Conservation (phyloP, 2,888 invertebrate species). For the Atrina japonica region DNA sequence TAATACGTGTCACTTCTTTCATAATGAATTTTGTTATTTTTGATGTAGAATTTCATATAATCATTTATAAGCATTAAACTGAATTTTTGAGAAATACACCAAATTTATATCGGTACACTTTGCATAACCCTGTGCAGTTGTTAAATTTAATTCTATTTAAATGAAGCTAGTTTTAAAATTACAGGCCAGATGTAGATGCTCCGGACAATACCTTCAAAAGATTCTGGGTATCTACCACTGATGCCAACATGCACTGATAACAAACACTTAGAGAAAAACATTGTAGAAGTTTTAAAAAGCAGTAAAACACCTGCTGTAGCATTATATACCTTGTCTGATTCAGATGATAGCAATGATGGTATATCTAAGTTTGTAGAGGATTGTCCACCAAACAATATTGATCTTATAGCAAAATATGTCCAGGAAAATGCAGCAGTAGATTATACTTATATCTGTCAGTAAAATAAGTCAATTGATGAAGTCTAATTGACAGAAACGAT, state of each 20-base stretch:
- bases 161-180: too few relatives aligned
- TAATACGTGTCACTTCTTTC: too few relatives aligned
- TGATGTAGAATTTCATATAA: too few relatives aligned
- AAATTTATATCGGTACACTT: too few relatives aligned
- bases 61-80: too few relatives aligned
- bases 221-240: slow-evolving; percentile 9
- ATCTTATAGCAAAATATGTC: slow-evolving; percentile 9
- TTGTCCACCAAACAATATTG: slow-evolving; percentile 4
- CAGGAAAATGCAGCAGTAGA: slow-evolving; percentile 2
- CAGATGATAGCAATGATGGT: slow-evolving; percentile 6
- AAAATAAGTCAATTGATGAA: too few relatives aligned
- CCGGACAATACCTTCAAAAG: slow-evolving; percentile 7
- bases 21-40: too few relatives aligned
- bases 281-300: neutral
- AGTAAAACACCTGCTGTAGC: slow-evolving; percentile 1
- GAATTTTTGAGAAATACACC: too few relatives aligned
- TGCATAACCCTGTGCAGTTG: too few relatives aligned
- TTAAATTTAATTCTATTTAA: too few relatives aligned
- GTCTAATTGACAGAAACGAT: too few relatives aligned
- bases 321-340: slow-evolving; percentile 20
- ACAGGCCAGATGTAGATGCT: neutral
- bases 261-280: neutral
- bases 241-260: neutral
- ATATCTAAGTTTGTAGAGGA: slow-evolving; percentile 1
- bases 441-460: slow-evolving; percentile 4